phyloP scores from a whole-genome alignment of 2,797 vertebrate genomes.

The Psittacula derbiana region DNA sequence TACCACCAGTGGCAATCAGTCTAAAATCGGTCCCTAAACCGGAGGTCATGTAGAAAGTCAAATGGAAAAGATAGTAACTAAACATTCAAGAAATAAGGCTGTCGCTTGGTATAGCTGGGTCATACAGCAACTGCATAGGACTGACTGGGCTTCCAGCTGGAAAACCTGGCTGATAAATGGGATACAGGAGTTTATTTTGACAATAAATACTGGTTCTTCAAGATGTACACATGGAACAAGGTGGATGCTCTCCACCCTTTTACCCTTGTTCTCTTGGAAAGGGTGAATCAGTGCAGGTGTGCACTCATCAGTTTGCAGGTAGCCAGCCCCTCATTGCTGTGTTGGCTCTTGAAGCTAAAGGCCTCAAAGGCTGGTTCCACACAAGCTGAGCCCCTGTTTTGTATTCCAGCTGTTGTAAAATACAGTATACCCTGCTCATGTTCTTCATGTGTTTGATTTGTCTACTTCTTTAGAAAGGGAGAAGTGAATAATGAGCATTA shows the following conservation, averaged over 20 bases:
- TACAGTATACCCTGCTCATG: background rate
- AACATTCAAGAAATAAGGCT: background rate
- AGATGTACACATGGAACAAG: background rate
- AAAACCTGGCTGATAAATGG: background rate
- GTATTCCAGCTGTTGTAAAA: background rate
- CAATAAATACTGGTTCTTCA: background rate
- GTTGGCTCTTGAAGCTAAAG: too few species aligned
- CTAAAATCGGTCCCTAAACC: background rate
- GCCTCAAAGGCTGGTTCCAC: background rate
- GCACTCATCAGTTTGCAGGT: background rate
- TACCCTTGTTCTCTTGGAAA: background rate
- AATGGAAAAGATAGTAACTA: background rate
- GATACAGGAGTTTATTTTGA: background rate
- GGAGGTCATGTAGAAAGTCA: background rate
- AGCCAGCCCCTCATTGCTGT: background rate
- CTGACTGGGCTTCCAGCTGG: background rate
- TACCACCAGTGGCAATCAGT: fast-evolving
- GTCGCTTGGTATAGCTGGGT: background rate
- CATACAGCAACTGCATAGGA: background rate
- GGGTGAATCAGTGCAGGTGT: background rate
- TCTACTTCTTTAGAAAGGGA: background rate
- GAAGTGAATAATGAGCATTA: background rate
- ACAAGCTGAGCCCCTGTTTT: background rate
- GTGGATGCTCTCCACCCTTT: background rate
- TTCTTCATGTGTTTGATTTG: background rate